These are phyloP conservation scores for Drosophila bipectinata DNA, from an alignment of 1,140 invertebrate genomes.

Conservation along the genomic window DNA sequence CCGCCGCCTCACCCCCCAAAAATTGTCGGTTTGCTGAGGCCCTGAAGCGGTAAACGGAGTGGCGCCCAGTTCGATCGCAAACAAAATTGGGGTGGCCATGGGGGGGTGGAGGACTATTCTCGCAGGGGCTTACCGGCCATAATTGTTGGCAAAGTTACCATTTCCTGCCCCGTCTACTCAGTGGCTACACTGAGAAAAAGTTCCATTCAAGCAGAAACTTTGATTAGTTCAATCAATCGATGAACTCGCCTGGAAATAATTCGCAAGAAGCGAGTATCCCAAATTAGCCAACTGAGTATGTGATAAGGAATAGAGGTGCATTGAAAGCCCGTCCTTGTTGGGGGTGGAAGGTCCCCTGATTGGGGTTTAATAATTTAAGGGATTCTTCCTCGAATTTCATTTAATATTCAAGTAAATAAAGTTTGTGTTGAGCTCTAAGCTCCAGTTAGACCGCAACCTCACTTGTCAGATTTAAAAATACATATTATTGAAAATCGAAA, in stretches of 20 bases:
- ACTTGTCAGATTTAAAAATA: not conserved
- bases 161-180: constrained; percentile 36
- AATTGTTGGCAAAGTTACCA: constrained; percentile 71
- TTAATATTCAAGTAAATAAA: too few species aligned
- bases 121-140: constrained; percentile 35
- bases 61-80: constrained; percentile 53
- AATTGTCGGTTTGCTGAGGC: constrained; percentile 10
- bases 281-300: constrained; percentile 44
- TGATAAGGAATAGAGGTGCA: constrained; percentile 21
- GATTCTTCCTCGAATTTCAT: not conserved
- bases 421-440: too few species aligned
- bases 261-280: constrained; percentile 5
- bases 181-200: constrained; percentile 50
- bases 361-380: not conserved
- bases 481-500: not conserved
- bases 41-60: constrained; percentile 42
- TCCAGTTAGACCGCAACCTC: too few species aligned
- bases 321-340: not conserved
- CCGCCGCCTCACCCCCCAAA: not conserved
- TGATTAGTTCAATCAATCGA: constrained; percentile 49
- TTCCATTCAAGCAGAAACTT: constrained; percentile 36
- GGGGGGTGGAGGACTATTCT: not conserved
- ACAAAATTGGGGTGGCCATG: constrained; percentile 14
- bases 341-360: not conserved
- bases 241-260: constrained; percentile 42